phyloP scores from a whole-genome alignment of 2,113 vertebrate genomes.

The Proterorhinus semilunaris region DNA sequence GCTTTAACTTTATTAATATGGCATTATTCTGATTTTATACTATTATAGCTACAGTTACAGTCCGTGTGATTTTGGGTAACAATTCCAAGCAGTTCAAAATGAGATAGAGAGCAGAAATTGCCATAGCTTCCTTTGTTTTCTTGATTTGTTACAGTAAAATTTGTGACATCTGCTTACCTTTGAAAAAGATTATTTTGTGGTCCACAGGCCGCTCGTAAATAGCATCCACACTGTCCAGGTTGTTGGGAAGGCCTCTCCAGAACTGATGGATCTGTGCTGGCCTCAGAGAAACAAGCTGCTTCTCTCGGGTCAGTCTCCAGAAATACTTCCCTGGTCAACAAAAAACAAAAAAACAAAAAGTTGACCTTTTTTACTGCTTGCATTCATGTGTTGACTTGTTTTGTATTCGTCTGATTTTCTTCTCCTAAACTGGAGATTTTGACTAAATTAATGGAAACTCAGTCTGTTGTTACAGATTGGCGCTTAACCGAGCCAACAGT shows the following conservation, averaged over 20 bases:
- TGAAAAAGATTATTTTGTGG: slow-evolving; percentile 97
- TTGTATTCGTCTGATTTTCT: no score
- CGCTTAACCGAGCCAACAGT: no score
- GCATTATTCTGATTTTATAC: no score
- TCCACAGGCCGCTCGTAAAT: slow-evolving; percentile 90
- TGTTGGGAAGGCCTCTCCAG: slow-evolving; percentile 90
- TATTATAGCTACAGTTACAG: background rate
- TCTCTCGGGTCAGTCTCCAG: slow-evolving; percentile 92
- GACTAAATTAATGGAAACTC: no score
- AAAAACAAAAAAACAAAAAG: background rate
- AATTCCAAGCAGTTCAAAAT: background rate
- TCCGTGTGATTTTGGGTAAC: background rate
- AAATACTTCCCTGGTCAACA: slow-evolving; percentile 86
- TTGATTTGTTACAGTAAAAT: background rate
- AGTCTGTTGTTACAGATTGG: no score
- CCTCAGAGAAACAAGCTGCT: slow-evolving; percentile 91
- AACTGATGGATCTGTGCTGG: slow-evolving; percentile 94
- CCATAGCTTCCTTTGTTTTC: background rate
- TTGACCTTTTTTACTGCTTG: no score
- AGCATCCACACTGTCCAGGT: slow-evolving; percentile 89
- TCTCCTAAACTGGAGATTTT: no score
- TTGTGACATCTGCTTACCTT: slow-evolving; percentile 77
- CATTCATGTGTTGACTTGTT: no score
- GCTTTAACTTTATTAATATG: no score
- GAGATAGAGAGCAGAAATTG: background rate